phyloP scores from a whole-genome alignment of 1,140 invertebrate genomes.

The Hyphantria cunea region DNA sequence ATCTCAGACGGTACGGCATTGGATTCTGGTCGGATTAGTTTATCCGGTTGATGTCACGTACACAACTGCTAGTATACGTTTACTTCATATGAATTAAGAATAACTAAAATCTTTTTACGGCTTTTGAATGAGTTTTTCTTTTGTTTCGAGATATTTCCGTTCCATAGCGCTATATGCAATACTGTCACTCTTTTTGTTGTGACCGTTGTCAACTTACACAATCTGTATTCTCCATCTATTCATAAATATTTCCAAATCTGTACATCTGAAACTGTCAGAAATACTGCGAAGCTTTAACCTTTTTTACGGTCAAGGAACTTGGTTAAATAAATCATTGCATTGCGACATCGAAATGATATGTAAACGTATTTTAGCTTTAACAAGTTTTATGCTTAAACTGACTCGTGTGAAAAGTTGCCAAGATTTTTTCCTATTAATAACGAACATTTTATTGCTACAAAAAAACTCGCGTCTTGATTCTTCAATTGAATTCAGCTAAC shows the following conservation, averaged over 20 bases:
- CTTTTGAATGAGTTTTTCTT: conserved; percentile 8
- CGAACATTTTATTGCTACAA: neutral
- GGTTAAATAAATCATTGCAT: conserved; percentile 2
- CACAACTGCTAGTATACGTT: conserved; percentile 24
- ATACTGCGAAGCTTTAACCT: too few species aligned
- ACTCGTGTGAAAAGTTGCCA: neutral
- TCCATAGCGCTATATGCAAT: neutral
- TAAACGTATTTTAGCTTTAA: neutral
- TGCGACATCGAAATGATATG: neutral
- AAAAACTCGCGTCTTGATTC: neutral
- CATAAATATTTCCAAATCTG: too few species aligned
- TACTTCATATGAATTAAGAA: conserved; percentile 28
- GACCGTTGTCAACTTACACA: too few species aligned
- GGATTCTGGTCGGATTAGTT: conserved; percentile 39
- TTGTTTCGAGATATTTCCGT: neutral
- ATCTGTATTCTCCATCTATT: too few species aligned
- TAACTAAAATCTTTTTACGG: conserved; percentile 23
- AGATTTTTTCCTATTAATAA: neutral
- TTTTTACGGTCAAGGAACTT: neutral
- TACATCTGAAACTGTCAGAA: too few species aligned
- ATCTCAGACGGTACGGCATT: conserved; percentile 35
- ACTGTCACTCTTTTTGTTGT: too few species aligned
- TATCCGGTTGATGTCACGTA: conserved; percentile 40
- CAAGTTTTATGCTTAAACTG: neutral
- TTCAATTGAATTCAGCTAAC: neutral